These are phyloP conservation scores for Tapera naevia DNA, from an alignment of 2,797 vertebrate species.

Conservation along the genomic window DNA sequence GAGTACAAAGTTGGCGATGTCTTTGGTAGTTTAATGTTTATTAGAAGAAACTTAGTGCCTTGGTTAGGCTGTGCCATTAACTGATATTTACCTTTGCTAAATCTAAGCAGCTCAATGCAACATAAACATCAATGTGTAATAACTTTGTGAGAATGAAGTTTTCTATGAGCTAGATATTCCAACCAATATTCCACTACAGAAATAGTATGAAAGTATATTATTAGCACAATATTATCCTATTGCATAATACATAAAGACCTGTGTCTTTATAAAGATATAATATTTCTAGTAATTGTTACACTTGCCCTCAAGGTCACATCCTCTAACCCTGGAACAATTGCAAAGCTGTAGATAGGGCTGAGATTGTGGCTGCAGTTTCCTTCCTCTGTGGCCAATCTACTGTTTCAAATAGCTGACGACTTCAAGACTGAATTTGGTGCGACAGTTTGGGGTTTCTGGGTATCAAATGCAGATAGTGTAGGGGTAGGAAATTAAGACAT, in stretches of 20 bases:
- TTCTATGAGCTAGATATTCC: neutral
- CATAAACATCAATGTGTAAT: neutral
- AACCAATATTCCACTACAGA: neutral
- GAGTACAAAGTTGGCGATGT: neutral
- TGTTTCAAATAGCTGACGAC: neutral
- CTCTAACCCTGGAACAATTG: neutral
- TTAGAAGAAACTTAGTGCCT: neutral
- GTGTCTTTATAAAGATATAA: neutral
- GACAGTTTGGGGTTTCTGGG: neutral
- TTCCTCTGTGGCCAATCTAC: neutral
- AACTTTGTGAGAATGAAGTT: neutral
- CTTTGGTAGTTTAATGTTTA: neutral
- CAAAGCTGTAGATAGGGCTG: neutral
- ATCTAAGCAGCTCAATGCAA: neutral
- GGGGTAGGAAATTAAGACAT: neutral
- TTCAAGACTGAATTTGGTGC: neutral
- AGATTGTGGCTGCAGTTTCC: neutral
- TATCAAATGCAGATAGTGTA: neutral
- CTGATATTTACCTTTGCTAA: neutral
- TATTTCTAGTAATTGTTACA: neutral
- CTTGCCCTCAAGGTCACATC: neutral
- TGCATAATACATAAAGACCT: neutral
- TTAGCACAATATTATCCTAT: neutral
- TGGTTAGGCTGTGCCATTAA: neutral
- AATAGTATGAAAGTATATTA: neutral